Evolutionary conservation across 2,888 invertebrate genomes (phyloP), one percentile per base, ranked within the genome.

Genomic region (Vanessa cardui): DNA sequence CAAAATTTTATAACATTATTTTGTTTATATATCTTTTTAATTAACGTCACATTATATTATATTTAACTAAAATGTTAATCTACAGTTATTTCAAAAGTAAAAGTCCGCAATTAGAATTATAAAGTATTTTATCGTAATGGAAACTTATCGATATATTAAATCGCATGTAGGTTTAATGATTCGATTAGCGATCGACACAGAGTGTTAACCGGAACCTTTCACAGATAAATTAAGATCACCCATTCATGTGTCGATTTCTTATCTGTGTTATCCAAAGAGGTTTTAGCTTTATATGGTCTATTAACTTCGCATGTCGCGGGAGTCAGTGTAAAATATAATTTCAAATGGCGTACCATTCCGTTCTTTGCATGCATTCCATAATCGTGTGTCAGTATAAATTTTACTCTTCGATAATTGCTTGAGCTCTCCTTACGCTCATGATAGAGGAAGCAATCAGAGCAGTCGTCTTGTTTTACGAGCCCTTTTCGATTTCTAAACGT

Each of bases 211-310:
- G 87, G 86, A 86, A 87, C 85, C 85, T 84, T 82, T 86, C 86
- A 83, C 83, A 83, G 84, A 86, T 90, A 89, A 90, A 89, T 91
- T 90, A 90, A 90, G 88, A 90, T 87, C 89, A 89, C 86, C 91
- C 85, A 91, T 92, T 91, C 89, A 92, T 85, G 83, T 77, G 90
- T 89, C 89, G 80, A 81, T 79, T 81, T 82, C 85, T 88, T 89
- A 89, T 88, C 88, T 86, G 78, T 77, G 49, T 68, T 79, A 86
- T 86, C 88, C 65, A 69, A 71, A 71, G 74, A 74, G 75, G 73
- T 74, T 75, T 73, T 67, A 70, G 61, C 71, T 72, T 80, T 84
- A 83, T 85, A 85, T 83, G 85, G 81, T 86, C 87, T 87, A 89
- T 90, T 89, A 88, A 85, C 79, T 80, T 80, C 78, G 79, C 81